Evolutionary conservation across 1,140 invertebrate genomes (phyloP), one percentile per base, ranked within the genome.

Genomic region (Sarcophaga peregrina): DNA sequence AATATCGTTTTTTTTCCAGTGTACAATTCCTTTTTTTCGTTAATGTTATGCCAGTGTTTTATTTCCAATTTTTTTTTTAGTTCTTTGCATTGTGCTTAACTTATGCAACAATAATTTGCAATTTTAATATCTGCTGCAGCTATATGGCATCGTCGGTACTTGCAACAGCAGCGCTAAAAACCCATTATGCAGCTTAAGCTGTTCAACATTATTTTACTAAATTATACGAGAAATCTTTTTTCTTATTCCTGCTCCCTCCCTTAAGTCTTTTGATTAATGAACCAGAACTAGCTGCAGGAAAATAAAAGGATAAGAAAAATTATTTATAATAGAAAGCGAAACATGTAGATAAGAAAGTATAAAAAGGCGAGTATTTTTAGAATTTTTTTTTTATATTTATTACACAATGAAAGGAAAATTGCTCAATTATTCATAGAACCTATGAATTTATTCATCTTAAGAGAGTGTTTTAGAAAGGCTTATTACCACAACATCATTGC

Each of bases 101-200:
- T 68, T 68, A 68, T 68, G 62, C 62, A 20, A 68, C 62, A 68
- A 68, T 68, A 68, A 68, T 68, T 68, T 68, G 62, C 62, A 68
- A 68, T 68, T 68, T 25, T 68, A 68, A 68, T 58, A 58, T 58
- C 54, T 58, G 54, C 54, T 13, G 54, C 62, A 25, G 20, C n/a
- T 37, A 37, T 37, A 37, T 37, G 20, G 62, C 62, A 68, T 5
- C 2, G 20, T 58, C 11, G 25, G 25, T 37, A 37, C 25, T 37
- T 37, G 25, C 25, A 62, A 7, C 62, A n/a, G 54, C 54, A 58
- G n/a, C 54, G n/a, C 62, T 68, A 37, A 37, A 37, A 37, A 37
- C 25, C 25, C 25, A 68, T 58, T 58, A 58, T 15, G 54, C 54
- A 15, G 62, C n/a, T 68, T 20, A 20, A 68, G 17, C 20, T 68